These are phyloP conservation scores for Sitta carolinensis DNA, from an alignment of 2,797 vertebrate genomes.

Conservation along the genomic window DNA sequence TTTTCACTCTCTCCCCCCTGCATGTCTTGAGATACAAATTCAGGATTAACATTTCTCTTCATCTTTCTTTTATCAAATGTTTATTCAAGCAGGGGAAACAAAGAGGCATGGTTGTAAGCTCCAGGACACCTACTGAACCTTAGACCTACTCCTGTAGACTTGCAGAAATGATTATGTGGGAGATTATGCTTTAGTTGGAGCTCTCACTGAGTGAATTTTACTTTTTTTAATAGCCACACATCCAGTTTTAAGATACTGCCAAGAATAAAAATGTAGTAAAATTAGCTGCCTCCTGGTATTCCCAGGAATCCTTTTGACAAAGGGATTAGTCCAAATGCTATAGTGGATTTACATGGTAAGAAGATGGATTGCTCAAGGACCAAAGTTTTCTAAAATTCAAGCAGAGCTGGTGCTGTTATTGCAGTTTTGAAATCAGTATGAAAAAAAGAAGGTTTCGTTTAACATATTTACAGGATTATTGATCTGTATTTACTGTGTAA, in stretches of 20 bases:
- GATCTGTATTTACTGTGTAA: background rate
- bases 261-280: background rate
- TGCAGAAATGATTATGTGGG: background rate
- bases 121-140: conserved; percentile 32
- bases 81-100: conserved; percentile 58
- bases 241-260: background rate
- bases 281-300: conserved; percentile 9
- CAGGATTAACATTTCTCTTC: conserved; percentile 57
- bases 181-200: conserved; percentile 35
- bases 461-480: background rate
- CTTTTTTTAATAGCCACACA: conserved; percentile 16
- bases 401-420: background rate
- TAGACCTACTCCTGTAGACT: background rate
- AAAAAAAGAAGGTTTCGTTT: background rate
- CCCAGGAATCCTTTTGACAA: conserved; percentile 20
- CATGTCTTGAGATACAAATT: conserved; percentile 56
- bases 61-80: conserved; percentile 57
- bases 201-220: conserved; percentile 5
- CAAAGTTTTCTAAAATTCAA: conserved; percentile 6
- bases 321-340: conserved; percentile 13
- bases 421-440: background rate
- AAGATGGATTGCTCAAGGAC: background rate
- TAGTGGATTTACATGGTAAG: conserved; percentile 36
- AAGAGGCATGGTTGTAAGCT: conserved; percentile 37
- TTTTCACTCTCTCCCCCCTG: background rate